Base-by-base conservation (phyloP, 1,140 invertebrate genomes). In the Sarcophaga peregrina region DNA sequence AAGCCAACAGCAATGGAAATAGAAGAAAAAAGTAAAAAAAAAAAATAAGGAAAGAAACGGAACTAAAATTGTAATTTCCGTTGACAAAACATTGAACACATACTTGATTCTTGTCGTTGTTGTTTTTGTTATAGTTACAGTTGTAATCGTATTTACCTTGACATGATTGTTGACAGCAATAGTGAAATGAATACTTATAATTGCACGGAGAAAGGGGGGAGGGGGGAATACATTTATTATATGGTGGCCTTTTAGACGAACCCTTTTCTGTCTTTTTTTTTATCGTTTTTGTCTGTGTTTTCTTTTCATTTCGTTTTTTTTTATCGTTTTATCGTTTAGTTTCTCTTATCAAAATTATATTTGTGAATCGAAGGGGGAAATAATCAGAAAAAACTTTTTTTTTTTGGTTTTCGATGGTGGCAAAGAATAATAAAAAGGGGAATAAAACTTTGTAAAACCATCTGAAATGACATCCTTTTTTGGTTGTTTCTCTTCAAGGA, bases 51-150 rank as follows among this genome's bases (percentile, higher is more conserved):
- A 37, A 37, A 37, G 4, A 68, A 78, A 78, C 75, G 75, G 75
- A 78, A 78, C 50, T 78, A 50, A 78, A 78, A 50, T 78, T 78
- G 47, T 50, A 50, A 78, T 78, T 78, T 78, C 75, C 75, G 75
- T 52, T 48, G 75, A 52, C 75, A 78, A 78, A 17, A 78, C n/a
- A 20, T 58, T n/a, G 54, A 58, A 50, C 47, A 78, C n/a, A 72
- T 72, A 37, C 25, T 37, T 37, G 25, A n/a, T 72, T 72, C 9
- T 20, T 72, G 20, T 25, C 62, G 62, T 72, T 72, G 62, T 37
- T 37, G 25, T 37, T 37, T 1, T 37, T 37, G 25, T 37, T 37
- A 2, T 37, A 2, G 25, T 37, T 37, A 37, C 25, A 37, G 25
- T 37, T 37, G 25, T 37, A 37, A 37, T 37, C 25, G 62, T 10